Conservation (phyloP, 2,888 invertebrate species). For the Tetrapedia diversipes region DNA sequence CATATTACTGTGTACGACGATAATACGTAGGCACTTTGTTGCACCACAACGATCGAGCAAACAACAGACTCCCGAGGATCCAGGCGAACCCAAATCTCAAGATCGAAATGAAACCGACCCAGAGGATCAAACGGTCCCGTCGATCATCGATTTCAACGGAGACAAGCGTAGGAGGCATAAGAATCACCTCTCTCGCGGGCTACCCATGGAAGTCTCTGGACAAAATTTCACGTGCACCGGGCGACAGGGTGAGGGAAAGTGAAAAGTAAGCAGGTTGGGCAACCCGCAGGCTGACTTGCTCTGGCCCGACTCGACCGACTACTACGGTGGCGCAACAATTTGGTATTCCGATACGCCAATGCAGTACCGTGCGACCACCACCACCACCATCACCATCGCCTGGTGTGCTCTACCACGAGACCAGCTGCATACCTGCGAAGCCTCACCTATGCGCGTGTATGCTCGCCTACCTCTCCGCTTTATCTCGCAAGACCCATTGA, state of each 20-base stretch:
- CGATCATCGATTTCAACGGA: too few relatives aligned
- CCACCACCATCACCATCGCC: conserved; percentile 29
- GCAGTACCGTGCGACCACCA: conserved; percentile 40
- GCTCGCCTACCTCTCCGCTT: conserved; percentile 42
- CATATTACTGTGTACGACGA: too few relatives aligned
- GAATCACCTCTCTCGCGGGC: too few relatives aligned
- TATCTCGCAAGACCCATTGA: conserved; percentile 54
- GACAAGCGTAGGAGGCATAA: too few relatives aligned
- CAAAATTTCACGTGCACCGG: conserved; percentile 67
- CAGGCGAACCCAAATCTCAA: too few relatives aligned
- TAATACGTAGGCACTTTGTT: too few relatives aligned
- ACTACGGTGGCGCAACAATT: conserved; percentile 79
- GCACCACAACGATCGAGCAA: too few relatives aligned
- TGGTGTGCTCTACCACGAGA: conserved; percentile 26
- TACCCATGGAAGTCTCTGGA: conserved; percentile 31
- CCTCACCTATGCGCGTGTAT: conserved; percentile 63
- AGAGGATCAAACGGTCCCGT: too few relatives aligned
- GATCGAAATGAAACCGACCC: too few relatives aligned
- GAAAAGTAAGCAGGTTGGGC: conserved; percentile 79
- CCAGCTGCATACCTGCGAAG: conserved; percentile 58
- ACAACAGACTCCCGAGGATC: too few relatives aligned
- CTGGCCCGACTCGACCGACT: conserved; percentile 71
- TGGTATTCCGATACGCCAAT: conserved; percentile 78
- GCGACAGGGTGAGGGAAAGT: conserved; percentile 75
- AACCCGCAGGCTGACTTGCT: conserved; percentile 72